Conservation (phyloP, 2,888 invertebrate genomes). For the Temnothorax ravouxi region DNA sequence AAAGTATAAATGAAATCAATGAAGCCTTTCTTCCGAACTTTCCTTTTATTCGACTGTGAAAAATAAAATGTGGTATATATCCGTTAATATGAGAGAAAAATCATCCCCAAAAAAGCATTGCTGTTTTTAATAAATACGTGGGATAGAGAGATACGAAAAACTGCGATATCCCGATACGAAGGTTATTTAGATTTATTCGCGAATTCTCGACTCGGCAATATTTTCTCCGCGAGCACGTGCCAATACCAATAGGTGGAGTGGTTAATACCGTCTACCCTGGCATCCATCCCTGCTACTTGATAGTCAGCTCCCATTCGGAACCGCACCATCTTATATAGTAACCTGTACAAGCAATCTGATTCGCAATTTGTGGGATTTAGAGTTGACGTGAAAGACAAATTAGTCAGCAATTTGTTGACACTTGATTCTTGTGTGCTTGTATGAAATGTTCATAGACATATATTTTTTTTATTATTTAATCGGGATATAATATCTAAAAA, state of each 20-base stretch:
- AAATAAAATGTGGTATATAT: neutral
- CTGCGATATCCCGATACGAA: slow-evolving; percentile 63
- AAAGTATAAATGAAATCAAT: slow-evolving; percentile 65
- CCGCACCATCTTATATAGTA: slow-evolving; percentile 69
- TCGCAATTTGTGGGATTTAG: slow-evolving; percentile 42
- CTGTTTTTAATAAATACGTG: slow-evolving; percentile 56
- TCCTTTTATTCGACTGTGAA: neutral
- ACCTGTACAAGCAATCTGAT: slow-evolving; percentile 59
- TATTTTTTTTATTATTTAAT: slow-evolving; percentile 5
- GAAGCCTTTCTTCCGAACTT: slow-evolving; percentile 1
- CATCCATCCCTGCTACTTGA: slow-evolving; percentile 79
- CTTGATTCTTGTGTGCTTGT: neutral
- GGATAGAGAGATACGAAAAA: slow-evolving; percentile 65
- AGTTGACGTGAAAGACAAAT: slow-evolving; percentile 26
- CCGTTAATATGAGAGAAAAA: slow-evolving; percentile 31
- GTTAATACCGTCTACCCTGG: slow-evolving; percentile 77
- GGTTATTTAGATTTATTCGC: slow-evolving; percentile 77
- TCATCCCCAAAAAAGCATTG: slow-evolving; percentile 16
- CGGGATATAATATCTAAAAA: neutral
- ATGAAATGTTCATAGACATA: neutral
- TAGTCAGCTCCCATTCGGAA: slow-evolving; percentile 78
- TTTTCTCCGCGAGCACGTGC: slow-evolving; percentile 73
- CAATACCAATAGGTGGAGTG: slow-evolving; percentile 79
- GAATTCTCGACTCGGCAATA: slow-evolving; percentile 74
- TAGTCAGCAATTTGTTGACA: slow-evolving; percentile 1